Evolutionary conservation across 1,140 invertebrate genomes (phyloP).

Genomic region (Melanaphis sacchari): DNA sequence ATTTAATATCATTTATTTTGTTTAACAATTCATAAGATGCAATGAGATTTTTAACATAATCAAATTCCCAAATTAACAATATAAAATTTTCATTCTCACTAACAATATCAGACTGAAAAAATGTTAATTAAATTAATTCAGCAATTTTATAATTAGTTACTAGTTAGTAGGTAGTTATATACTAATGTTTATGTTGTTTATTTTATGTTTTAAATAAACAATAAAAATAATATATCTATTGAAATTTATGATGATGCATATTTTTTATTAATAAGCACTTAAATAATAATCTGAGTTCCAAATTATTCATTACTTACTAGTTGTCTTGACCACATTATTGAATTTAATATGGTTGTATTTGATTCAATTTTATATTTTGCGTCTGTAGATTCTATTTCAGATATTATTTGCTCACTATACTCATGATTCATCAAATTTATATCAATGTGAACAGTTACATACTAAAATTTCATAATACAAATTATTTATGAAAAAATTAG

Average conservation of each 20-base stretch:
- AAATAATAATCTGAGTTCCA: background rate
- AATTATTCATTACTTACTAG: slow-evolving; percentile 8
- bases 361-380: slow-evolving; percentile 22
- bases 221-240: background rate
- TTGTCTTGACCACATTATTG: slow-evolving; percentile 43
- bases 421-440: slow-evolving; percentile 20
- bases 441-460: slow-evolving; percentile 50
- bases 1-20: slow-evolving; percentile 32
- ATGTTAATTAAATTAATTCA: background rate
- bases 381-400: slow-evolving; percentile 8
- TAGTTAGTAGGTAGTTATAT: background rate
- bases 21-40: background rate
- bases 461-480: background rate
- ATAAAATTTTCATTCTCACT: slow-evolving; percentile 22
- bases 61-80: slow-evolving; percentile 49
- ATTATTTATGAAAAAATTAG: background rate
- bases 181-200: background rate
- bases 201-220: background rate
- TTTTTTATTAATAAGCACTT: background rate
- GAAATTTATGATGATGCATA: background rate
- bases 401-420: slow-evolving; percentile 24
- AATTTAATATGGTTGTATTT: slow-evolving; percentile 12
- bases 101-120: slow-evolving; percentile 35
- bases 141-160: background rate
- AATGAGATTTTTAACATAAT: slow-evolving; percentile 21